Percentiles rank a stretch among this genome's conserved stretches.
Evolutionary conservation across 1,140 invertebrate genomes (phyloP).

Genomic region (Drosophila nikananu): DNA sequence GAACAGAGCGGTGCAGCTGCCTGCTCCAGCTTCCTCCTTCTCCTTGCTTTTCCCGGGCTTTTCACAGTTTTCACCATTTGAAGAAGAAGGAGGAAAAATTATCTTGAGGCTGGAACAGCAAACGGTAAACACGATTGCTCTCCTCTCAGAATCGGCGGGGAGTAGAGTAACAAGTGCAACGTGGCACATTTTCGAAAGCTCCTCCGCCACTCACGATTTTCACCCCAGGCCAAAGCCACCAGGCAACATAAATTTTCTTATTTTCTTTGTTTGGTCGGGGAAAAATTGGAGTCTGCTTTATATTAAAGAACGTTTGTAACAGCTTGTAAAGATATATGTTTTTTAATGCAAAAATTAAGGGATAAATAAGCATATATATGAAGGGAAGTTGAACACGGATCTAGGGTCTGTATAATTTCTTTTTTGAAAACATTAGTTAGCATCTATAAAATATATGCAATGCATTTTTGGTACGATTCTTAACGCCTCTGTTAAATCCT

Average conservation of each 20-base stretch:
- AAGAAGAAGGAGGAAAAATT: slow-evolving; percentile 56
- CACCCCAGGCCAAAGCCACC: slow-evolving; percentile 62
- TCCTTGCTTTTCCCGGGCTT: slow-evolving; percentile 43
- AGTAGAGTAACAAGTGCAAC: slow-evolving; percentile 73
- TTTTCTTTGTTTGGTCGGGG: slow-evolving; percentile 10
- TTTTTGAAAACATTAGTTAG: not conserved
- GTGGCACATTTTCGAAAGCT: slow-evolving; percentile 77
- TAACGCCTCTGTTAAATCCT: no score
- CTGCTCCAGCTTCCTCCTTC: slow-evolving; percentile 19
- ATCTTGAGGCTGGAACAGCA: slow-evolving; percentile 59
- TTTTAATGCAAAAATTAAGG: not conserved
- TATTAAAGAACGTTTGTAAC: slow-evolving; percentile 7
- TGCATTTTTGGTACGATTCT: no score
- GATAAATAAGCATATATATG: not conserved
- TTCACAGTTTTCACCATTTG: slow-evolving; percentile 56
- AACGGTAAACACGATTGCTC: slow-evolving; percentile 71
- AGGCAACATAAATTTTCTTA: slow-evolving; percentile 55
- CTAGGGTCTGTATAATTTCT: not conserved
- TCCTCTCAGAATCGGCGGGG: slow-evolving; percentile 11
- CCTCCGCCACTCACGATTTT: slow-evolving; percentile 74
- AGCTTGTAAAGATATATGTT: not conserved
- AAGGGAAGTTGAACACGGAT: not conserved
- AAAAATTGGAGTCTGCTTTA: not conserved
- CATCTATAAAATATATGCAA: not conserved
- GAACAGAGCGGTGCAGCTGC: slow-evolving; percentile 8